These are phyloP conservation scores for Aphelocoma californica DNA, from an alignment of 2,797 vertebrate species.

Conservation along the genomic window DNA sequence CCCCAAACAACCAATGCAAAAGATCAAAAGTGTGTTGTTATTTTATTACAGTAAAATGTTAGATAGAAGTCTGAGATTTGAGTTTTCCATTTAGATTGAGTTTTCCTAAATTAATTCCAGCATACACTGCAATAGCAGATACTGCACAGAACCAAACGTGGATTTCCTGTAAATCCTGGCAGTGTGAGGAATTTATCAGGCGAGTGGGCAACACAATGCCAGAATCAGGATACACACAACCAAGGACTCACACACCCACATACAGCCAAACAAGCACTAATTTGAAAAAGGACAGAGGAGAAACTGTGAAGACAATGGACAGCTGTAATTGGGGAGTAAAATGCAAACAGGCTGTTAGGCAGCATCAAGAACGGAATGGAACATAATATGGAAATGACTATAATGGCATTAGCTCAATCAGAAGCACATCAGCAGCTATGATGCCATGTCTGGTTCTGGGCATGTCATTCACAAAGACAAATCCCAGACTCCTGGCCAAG, in stretches of 20 bases:
- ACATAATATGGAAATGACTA: constrained; percentile 11
- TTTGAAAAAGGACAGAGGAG: background rate
- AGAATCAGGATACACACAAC: background rate
- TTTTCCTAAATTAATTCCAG: background rate
- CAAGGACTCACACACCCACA: background rate
- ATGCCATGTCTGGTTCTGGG: constrained; percentile 27
- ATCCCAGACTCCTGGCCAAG: background rate
- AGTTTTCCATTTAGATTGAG: background rate
- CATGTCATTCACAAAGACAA: background rate
- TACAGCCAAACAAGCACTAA: background rate
- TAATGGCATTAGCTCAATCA: constrained; percentile 49
- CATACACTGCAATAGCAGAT: background rate
- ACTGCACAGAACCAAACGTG: fast-evolving
- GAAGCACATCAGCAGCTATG: constrained; percentile 21
- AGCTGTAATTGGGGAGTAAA: background rate
- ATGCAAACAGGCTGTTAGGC: constrained; percentile 4
- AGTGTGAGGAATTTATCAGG: background rate
- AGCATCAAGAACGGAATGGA: background rate
- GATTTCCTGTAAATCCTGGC: background rate
- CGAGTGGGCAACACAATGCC: background rate
- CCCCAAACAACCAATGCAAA: background rate
- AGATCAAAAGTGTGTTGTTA: background rate
- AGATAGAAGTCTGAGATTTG: background rate
- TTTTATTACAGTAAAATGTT: background rate
- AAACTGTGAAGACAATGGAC: background rate